phyloP scores from a whole-genome alignment of 2,888 invertebrate species.

The Parnassius smintheus region DNA sequence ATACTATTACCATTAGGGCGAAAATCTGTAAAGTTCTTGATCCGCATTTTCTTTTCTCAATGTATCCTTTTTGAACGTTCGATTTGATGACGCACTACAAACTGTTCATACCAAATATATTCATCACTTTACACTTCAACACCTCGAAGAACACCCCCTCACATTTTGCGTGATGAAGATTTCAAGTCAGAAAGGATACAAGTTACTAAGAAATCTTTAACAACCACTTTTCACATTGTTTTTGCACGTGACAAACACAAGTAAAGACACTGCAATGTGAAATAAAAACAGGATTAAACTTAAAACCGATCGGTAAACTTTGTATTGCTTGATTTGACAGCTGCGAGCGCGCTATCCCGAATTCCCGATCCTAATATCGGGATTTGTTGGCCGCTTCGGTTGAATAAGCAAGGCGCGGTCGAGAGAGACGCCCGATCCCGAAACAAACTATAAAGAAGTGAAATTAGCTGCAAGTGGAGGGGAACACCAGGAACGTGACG shows the following conservation, averaged over 20 bases:
- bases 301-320: conserved; percentile 33
- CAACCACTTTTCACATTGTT: conserved; percentile 82
- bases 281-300: conserved; percentile 46
- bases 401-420: conserved; percentile 64
- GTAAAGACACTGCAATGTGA: conserved; percentile 76
- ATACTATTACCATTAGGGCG: conserved; percentile 76
- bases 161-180: conserved; percentile 68
- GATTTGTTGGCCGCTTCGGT: conserved; percentile 43
- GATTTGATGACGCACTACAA: conserved; percentile 56
- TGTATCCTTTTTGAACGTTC: conserved; percentile 78
- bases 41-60: conserved; percentile 80
- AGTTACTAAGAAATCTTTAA: conserved; percentile 75
- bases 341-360: conserved; percentile 72
- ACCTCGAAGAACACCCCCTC: conserved; percentile 63
- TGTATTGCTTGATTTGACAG: conserved; percentile 76
- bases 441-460: conserved; percentile 38
- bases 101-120: conserved; percentile 53
- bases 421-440: conserved; percentile 48
- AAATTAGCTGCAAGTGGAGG: conserved; percentile 57
- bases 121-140: conserved; percentile 73
- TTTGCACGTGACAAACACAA: conserved; percentile 80
- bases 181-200: conserved; percentile 75
- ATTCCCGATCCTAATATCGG: conserved; percentile 74
- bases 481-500: conserved; percentile 62
- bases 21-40: conserved; percentile 72